phyloP scores from a whole-genome alignment of 2,113 vertebrate genomes.

The Caretta caretta region DNA sequence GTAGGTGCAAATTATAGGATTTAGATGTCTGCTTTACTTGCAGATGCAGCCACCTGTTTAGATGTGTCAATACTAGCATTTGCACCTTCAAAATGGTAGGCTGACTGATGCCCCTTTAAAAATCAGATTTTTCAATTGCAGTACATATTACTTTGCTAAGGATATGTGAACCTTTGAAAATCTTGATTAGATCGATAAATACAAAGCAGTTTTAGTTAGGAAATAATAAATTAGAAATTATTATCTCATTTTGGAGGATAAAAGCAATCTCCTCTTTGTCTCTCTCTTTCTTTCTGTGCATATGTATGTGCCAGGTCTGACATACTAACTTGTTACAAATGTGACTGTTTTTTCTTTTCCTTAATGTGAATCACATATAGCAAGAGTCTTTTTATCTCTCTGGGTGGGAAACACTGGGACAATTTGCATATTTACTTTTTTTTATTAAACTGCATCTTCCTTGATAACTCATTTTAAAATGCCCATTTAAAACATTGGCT shows the following conservation, averaged over 20 bases:
- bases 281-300: background rate
- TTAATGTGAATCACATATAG: background rate
- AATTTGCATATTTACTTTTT: slow-evolving; percentile 37
- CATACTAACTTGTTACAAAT: background rate
- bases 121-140: background rate
- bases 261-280: background rate
- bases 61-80: background rate
- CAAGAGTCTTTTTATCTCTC: slow-evolving; percentile 11
- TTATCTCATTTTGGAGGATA: background rate
- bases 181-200: background rate
- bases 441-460: slow-evolving; percentile 55
- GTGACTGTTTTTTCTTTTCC: slow-evolving; percentile 1
- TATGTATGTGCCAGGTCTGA: background rate
- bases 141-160: background rate
- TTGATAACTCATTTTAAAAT: slow-evolving; percentile 52
- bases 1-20: background rate
- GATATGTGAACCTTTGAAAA: background rate
- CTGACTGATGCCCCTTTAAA: background rate
- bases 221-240: background rate
- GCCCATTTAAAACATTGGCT: slow-evolving; percentile 55
- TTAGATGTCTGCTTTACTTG: background rate
- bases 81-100: background rate
- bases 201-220: background rate
- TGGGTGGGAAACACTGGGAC: background rate
- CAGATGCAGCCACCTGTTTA: background rate